Evolutionary conservation across 2,797 vertebrate species (phyloP).

Genomic region (Coregonus ussuriensis): DNA sequence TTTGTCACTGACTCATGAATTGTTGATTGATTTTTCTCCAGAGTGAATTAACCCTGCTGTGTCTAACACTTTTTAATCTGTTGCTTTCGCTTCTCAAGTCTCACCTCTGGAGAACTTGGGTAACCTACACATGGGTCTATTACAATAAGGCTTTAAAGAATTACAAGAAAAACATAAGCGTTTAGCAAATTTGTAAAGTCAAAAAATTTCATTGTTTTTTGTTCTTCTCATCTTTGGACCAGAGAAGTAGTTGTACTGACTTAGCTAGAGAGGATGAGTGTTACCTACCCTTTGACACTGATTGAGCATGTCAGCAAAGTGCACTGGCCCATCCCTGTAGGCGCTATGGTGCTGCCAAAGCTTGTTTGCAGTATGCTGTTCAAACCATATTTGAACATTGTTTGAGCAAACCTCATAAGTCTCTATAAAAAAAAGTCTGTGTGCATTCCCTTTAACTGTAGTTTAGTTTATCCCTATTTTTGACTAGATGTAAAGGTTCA

Average conservation of each 20-base stretch:
- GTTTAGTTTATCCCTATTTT: not conserved
- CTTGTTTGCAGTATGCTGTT: not conserved
- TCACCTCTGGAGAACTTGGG: not conserved
- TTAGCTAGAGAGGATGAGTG: not conserved
- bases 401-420: no score
- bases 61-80: not conserved
- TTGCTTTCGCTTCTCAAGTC: not conserved
- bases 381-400: not conserved
- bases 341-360: not conserved
- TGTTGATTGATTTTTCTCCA: not conserved
- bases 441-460: not conserved
- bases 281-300: conserved; percentile 3
- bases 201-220: no score
- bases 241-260: not conserved
- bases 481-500: not conserved
- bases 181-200: no score
- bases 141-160: not conserved
- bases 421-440: not conserved
- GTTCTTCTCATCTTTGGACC: no score
- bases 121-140: not conserved
- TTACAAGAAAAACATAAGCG: no score
- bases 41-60: conserved; percentile 3
- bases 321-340: not conserved
- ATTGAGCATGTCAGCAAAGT: not conserved
- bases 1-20: not conserved